Evolutionary conservation across 2,888 invertebrate genomes (phyloP).

Genomic region (Philereme vetulata): DNA sequence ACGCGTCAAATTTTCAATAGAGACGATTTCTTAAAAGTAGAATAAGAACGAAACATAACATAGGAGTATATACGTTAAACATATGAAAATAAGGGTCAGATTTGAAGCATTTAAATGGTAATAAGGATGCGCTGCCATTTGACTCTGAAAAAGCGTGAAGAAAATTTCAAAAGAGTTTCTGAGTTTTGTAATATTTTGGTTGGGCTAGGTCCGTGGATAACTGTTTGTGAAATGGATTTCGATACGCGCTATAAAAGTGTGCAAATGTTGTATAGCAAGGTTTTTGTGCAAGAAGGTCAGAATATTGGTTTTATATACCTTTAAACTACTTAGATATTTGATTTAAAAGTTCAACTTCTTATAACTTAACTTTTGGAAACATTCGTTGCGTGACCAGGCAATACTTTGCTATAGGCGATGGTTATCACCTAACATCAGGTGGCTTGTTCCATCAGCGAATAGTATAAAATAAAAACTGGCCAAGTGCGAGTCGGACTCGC

Average conservation of each 20-base stretch:
- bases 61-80: constrained; percentile 16
- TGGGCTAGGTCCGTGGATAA: constrained; percentile 29
- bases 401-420: too few species aligned
- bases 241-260: constrained; percentile 24
- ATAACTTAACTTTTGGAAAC: too few species aligned
- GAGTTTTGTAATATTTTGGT: constrained; percentile 52
- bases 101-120: constrained; percentile 18
- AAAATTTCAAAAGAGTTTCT: constrained; percentile 50
- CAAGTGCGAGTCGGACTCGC: too few species aligned
- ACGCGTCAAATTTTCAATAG: constrained; percentile 73
- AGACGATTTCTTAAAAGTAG: constrained; percentile 52
- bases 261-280: constrained; percentile 11
- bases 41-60: constrained; percentile 40
- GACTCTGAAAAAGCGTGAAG: constrained; percentile 71
- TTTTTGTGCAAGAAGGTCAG: constrained; percentile 1
- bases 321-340: too few species aligned
- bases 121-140: constrained; percentile 62
- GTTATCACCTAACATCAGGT: too few species aligned
- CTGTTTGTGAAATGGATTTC: constrained; percentile 25
- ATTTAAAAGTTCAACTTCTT: too few species aligned
- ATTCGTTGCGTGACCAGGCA: too few species aligned
- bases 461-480: too few species aligned
- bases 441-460: too few species aligned
- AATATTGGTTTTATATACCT: neutral
- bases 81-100: constrained; percentile 10